Evolutionary conservation across 2,888 invertebrate genomes (phyloP).

Genomic region (Gryllus longicercus): DNA sequence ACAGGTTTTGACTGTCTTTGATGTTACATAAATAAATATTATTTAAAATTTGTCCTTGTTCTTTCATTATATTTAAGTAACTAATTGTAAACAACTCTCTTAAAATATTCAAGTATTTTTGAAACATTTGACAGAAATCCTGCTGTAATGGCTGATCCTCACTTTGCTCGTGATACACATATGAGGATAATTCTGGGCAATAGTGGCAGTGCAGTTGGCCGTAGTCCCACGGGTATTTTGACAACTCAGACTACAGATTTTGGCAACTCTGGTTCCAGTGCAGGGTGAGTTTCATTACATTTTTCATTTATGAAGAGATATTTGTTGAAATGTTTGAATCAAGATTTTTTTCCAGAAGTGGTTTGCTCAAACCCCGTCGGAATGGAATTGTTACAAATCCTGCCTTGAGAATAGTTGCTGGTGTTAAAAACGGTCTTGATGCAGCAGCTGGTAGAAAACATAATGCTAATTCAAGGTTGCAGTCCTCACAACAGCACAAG

Average conservation of each 20-base stretch:
- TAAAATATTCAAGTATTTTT: neutral
- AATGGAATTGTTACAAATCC: slow-evolving; percentile 85
- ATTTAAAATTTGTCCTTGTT: too few relatives aligned
- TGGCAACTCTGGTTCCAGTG: slow-evolving; percentile 26
- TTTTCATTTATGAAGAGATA: neutral
- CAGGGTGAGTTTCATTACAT: slow-evolving; percentile 20
- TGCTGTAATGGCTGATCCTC: slow-evolving; percentile 63
- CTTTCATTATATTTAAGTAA: too few relatives aligned
- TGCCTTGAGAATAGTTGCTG: slow-evolving; percentile 75
- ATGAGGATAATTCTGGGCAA: slow-evolving; percentile 83
- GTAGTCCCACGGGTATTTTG: slow-evolving; percentile 27
- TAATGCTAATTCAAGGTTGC: slow-evolving; percentile 42
- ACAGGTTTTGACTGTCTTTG: too few relatives aligned
- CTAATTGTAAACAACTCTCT: too few relatives aligned
- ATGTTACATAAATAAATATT: too few relatives aligned
- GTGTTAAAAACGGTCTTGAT: slow-evolving; percentile 69
- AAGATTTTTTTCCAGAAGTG: slow-evolving; percentile 38
- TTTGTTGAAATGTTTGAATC: slow-evolving; percentile 37
- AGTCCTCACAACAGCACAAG: slow-evolving; percentile 39
- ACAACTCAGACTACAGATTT: slow-evolving; percentile 29
- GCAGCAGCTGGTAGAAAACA: slow-evolving; percentile 51
- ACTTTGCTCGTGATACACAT: slow-evolving; percentile 85
- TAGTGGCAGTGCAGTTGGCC: slow-evolving; percentile 40
- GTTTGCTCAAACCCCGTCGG: slow-evolving; percentile 60
- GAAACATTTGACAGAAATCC: slow-evolving; percentile 45